Evolutionary conservation across 2,113 vertebrate genomes (phyloP).

Genomic region (Carassius auratus): DNA sequence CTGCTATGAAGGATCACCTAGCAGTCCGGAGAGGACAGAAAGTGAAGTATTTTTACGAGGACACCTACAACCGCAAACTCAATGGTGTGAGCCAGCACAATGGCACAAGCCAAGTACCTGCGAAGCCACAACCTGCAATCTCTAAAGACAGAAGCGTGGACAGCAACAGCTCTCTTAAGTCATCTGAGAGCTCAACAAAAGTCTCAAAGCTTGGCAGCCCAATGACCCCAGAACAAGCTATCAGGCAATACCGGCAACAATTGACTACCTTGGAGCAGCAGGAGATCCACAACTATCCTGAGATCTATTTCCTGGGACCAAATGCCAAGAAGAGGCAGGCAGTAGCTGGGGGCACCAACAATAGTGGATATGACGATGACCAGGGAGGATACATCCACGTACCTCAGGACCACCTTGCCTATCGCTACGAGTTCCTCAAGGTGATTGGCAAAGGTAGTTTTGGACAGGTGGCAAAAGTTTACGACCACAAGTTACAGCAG

Average conservation of each 20-base stretch:
- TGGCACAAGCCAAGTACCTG: slow-evolving; percentile 68
- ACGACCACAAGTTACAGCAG: slow-evolving; percentile 93
- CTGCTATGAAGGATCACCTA: slow-evolving; percentile 83
- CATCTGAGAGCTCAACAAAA: slow-evolving; percentile 70
- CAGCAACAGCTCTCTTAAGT: slow-evolving; percentile 78
- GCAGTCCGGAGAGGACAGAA: slow-evolving; percentile 81
- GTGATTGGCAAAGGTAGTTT: slow-evolving; percentile 98
- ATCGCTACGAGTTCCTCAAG: slow-evolving; percentile 96
- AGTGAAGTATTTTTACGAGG: slow-evolving; percentile 92
- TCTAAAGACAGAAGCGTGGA: slow-evolving; percentile 85
- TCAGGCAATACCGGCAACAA: slow-evolving; percentile 89
- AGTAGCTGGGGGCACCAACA: slow-evolving; percentile 88
- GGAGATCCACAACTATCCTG: slow-evolving; percentile 87
- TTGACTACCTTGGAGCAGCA: slow-evolving; percentile 87
- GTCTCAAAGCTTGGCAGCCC: slow-evolving; percentile 75
- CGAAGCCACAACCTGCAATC: slow-evolving; percentile 75
- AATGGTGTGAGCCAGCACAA: slow-evolving; percentile 75
- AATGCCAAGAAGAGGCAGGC: slow-evolving; percentile 92
- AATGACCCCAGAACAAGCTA: slow-evolving; percentile 86
- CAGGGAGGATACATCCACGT: slow-evolving; percentile 94
- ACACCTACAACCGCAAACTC: slow-evolving; percentile 83
- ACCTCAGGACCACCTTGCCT: slow-evolving; percentile 94
- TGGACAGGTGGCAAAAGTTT: slow-evolving; percentile 96
- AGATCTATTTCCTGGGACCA: slow-evolving; percentile 94
- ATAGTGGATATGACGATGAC: slow-evolving; percentile 92